phyloP scores from a whole-genome alignment of 2,888 invertebrate species.

The Drosophila quinaria region DNA sequence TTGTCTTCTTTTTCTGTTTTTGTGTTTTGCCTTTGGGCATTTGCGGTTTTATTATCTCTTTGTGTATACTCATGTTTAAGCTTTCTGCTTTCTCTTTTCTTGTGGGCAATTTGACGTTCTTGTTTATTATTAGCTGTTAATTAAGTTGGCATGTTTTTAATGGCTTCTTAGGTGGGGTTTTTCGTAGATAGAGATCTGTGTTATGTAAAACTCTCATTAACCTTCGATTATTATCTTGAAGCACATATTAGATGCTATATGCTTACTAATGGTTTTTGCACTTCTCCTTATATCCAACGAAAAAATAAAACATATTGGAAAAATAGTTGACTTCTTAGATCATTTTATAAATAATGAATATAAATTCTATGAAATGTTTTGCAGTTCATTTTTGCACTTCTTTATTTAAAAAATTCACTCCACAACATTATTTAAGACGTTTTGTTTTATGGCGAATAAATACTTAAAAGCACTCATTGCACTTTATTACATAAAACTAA shows the following conservation, averaged over 20 bases:
- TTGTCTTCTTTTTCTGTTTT: constrained; percentile 18
- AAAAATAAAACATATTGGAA: too few relatives aligned
- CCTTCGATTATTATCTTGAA: not conserved
- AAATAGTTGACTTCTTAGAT: not conserved
- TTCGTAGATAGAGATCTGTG: not conserved
- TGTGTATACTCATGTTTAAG: constrained; percentile 8
- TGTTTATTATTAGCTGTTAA: constrained; percentile 55
- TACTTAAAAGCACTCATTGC: not conserved
- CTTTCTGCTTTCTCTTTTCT: constrained; percentile 15
- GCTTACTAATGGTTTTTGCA: not conserved
- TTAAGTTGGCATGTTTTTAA: constrained; percentile 48
- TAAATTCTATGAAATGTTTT: not conserved
- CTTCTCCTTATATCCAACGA: not conserved
- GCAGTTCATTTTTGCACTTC: too few relatives aligned
- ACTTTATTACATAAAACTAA: not conserved
- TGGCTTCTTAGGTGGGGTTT: constrained; percentile 19
- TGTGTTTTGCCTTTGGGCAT: constrained; percentile 36
- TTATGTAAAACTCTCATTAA: not conserved
- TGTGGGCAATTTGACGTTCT: constrained; percentile 19
- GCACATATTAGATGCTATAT: too few relatives aligned
- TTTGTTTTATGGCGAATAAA: not conserved
- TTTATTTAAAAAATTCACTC: not conserved
- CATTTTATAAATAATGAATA: too few relatives aligned
- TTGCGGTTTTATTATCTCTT: constrained; percentile 38
- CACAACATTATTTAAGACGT: not conserved